A percentile compares a stretch with the other conserved stretches of the same genome.
phyloP scores from a whole-genome alignment of 2,888 invertebrate species.

The Polydrusus pterygomalis region DNA sequence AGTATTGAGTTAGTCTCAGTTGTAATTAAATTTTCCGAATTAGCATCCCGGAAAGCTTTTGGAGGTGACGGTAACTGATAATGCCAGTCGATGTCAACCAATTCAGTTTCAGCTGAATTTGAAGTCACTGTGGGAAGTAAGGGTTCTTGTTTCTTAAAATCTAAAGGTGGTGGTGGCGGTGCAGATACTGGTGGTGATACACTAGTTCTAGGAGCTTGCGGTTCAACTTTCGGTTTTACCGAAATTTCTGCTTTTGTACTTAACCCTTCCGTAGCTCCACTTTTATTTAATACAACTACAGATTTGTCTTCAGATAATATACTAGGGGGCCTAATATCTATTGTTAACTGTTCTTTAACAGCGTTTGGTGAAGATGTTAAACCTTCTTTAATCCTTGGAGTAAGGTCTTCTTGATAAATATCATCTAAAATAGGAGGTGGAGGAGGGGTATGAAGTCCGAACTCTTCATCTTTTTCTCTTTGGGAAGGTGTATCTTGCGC shows the following conservation, averaged over 20 bases:
- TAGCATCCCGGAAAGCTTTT: conserved; percentile 74
- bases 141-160: not conserved
- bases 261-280: not conserved
- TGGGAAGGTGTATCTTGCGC: conserved; percentile 57
- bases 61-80: conserved; percentile 78
- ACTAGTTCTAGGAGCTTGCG: not conserved
- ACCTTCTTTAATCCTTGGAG: not conserved
- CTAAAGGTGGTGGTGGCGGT: not conserved
- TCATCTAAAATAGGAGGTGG: conserved; percentile 56
- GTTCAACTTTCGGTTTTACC: not conserved
- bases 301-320: not conserved
- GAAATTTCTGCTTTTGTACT: not conserved
- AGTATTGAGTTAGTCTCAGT: conserved; percentile 58
- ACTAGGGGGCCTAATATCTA: not conserved
- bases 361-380: not conserved
- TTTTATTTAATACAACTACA: not conserved
- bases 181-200: not conserved
- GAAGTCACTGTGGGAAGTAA: not conserved
- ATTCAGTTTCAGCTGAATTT: conserved; percentile 10
- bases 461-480: conserved; percentile 53
- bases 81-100: conserved; percentile 71
- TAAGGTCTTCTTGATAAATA: conserved; percentile 8
- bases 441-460: conserved; percentile 59
- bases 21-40: conserved; percentile 63
- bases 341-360: not conserved